phyloP scores from a whole-genome alignment of 1,140 invertebrate species.

The Leptinotarsa texana region DNA sequence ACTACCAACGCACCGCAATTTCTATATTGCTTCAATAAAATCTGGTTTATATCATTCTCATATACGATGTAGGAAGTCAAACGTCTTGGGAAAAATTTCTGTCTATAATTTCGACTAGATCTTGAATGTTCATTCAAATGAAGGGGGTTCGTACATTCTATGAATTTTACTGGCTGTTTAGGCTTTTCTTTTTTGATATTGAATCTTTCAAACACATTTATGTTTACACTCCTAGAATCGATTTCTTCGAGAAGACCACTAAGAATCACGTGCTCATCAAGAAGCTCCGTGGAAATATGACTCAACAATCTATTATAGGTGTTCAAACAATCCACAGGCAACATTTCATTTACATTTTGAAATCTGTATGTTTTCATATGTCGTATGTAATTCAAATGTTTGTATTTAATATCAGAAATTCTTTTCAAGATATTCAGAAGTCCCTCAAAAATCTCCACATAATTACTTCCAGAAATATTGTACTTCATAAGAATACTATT shows the following conservation, averaged over 20 bases:
- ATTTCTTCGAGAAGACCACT: constrained; percentile 32
- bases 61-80: constrained; percentile 26
- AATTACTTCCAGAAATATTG: background rate
- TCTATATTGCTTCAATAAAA: constrained; percentile 32
- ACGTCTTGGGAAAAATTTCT: background rate
- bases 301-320: constrained; percentile 33
- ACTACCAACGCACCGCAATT: constrained; percentile 14
- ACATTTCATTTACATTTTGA: constrained; percentile 17
- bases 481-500: constrained; percentile 35
- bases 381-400: constrained; percentile 36
- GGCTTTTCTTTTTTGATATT: constrained; percentile 14
- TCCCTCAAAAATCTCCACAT: constrained; percentile 20
- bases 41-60: constrained; percentile 26
- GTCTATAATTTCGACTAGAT: background rate
- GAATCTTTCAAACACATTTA: background rate
- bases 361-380: constrained; percentile 31
- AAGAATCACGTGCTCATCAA: constrained; percentile 22
- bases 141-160: background rate
- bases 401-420: constrained; percentile 34
- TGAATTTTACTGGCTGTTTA: background rate
- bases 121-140: background rate
- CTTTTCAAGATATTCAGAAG: constrained; percentile 27
- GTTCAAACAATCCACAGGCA: constrained; percentile 21
- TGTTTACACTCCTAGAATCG: constrained; percentile 14
- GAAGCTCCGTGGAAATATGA: constrained; percentile 30